Base-by-base conservation (phyloP, 64 coral and sea anemone species). In the Acropora yongei region DNA sequence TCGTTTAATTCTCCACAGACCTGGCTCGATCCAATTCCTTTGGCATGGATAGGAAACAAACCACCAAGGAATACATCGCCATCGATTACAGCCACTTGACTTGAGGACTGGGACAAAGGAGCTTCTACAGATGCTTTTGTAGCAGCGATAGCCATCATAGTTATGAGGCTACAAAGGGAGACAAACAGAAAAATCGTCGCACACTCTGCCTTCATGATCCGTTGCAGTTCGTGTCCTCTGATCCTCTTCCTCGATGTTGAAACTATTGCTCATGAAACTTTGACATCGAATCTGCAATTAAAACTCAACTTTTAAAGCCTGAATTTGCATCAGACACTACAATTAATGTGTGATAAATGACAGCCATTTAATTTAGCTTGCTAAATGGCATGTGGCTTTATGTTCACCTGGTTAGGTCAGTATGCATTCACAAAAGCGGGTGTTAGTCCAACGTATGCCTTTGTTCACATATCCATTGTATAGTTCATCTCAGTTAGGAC, bases 41-140 rank as follows among this genome's bases (percentile, higher is more conserved):
- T 86, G 1, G 72, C 71, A 44, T 96, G 94, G 9, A 96, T 71
- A 19, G 94, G 82, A 61, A 96, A 89, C 46, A 96, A 48, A 2
- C 94, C 94, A 12, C 94, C 94, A 19, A 96, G 77, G n/a, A 92
- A 81, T 7, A 96, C 51, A 63, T 96, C 90, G 7, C 94, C 94
- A 19, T 49, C 82, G 4, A 72, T 71, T 66, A 41, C 44, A n/a
- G 65, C 82, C 44, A 85, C 82, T 47, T 13, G 16, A 48, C 61
- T 49, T 49, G 82, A 85, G 43, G 82, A 20, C 44, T 40, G 44
- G 5, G 12, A 16, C 16, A 43, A 17, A 30, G 61, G n/a, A 71
- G 19, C 44, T 6, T 49, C 82, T 12, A 42, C 5, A 1, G 57
- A 17, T 44, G 43, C 1, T 1, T 42, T 68, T 44, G 45, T 68